These are phyloP conservation scores for Taxidea taxus DNA, from an alignment of 2,113 vertebrate genomes.

Conservation along the genomic window DNA sequence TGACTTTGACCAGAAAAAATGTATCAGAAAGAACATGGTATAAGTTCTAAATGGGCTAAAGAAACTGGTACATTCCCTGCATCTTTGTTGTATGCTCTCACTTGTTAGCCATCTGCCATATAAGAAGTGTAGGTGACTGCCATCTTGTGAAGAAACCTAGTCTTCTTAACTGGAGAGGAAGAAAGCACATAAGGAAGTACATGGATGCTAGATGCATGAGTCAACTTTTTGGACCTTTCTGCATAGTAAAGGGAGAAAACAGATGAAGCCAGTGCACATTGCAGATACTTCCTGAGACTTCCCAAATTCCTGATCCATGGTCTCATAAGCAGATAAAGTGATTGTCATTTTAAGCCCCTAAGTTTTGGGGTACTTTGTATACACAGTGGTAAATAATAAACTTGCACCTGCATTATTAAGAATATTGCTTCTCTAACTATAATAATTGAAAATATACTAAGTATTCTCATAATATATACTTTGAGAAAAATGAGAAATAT, in stretches of 20 bases:
- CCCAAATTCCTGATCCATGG: background rate
- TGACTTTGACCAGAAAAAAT: background rate
- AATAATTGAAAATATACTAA: background rate
- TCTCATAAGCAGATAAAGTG: background rate
- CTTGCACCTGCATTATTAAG: background rate
- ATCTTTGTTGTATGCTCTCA: rapidly evolving
- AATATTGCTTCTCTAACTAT: background rate
- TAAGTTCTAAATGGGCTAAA: background rate
- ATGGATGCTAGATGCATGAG: rapidly evolving
- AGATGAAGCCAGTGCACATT: background rate
- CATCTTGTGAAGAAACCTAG: background rate
- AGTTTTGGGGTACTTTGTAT: background rate
- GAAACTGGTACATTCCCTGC: background rate
- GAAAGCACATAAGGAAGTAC: background rate
- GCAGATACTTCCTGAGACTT: background rate
- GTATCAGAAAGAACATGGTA: background rate
- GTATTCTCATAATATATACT: background rate
- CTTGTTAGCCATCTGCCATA: background rate
- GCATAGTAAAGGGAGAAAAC: background rate
- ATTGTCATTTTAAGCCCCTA: background rate
- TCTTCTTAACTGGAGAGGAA: background rate
- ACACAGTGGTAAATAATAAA: background rate
- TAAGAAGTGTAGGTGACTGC: background rate
- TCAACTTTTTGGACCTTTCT: background rate
- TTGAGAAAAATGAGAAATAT: background rate